Evolutionary conservation across 2,113 vertebrate genomes (phyloP).

Genomic region (Corvus moneduloides): DNA sequence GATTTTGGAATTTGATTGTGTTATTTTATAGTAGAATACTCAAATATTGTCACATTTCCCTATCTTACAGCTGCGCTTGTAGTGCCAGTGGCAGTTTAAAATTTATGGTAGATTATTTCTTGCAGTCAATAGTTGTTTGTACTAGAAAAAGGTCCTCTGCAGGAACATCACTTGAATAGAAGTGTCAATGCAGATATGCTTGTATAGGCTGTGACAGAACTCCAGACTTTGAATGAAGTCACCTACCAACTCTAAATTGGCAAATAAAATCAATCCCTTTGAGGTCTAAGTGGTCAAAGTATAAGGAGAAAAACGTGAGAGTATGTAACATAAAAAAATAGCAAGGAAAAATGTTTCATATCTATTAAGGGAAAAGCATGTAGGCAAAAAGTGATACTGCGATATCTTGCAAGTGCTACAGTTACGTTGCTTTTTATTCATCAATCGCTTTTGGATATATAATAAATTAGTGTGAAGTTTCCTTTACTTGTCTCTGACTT

Average conservation of each 20-base stretch:
- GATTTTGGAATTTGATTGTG: not conserved
- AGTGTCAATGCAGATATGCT: not conserved
- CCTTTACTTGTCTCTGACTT: not conserved
- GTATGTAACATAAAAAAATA: not conserved
- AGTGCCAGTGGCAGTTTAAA: not conserved
- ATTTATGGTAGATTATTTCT: not conserved
- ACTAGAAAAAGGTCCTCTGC: not conserved
- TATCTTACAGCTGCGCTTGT: not conserved
- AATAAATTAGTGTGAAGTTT: not conserved
- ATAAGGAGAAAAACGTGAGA: not conserved
- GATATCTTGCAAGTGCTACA: not conserved
- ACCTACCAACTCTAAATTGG: not conserved
- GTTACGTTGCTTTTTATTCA: not conserved
- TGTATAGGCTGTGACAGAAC: not conserved
- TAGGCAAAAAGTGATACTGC: not conserved
- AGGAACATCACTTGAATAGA: not conserved
- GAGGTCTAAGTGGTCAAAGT: not conserved
- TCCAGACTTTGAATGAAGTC: not conserved
- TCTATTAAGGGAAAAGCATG: not conserved
- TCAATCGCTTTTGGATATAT: not conserved
- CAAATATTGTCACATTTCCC: not conserved
- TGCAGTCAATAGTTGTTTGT: not conserved
- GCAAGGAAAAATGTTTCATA: not conserved
- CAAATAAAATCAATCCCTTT: not conserved
- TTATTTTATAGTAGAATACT: not conserved